phyloP scores from a whole-genome alignment of 2,113 vertebrate genomes.

The Eolophus roseicapilla region DNA sequence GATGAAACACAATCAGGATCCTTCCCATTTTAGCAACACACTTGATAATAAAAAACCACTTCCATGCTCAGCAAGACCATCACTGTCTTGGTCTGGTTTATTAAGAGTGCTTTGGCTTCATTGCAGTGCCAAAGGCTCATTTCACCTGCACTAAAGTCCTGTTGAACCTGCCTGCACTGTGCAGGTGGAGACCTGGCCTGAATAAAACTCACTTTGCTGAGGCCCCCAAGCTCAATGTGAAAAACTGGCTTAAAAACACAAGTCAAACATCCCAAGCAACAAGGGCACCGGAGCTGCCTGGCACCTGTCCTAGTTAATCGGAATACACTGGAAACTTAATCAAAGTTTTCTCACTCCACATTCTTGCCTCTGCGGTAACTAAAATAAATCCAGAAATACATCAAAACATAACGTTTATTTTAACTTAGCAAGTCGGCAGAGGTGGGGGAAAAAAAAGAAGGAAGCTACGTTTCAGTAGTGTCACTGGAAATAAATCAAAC shows the following conservation, averaged over 20 bases:
- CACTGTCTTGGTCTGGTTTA: neutral
- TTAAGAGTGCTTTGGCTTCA: neutral
- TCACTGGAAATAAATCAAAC: neutral
- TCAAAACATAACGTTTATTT: neutral
- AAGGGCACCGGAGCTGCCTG: neutral
- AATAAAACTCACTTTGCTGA: neutral
- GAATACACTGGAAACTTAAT: neutral
- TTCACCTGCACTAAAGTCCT: neutral
- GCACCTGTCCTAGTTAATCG: neutral
- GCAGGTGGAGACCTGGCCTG: accelerated
- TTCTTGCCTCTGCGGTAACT: neutral
- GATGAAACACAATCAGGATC: neutral
- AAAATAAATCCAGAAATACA: conserved; percentile 32
- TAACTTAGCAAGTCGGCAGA: neutral
- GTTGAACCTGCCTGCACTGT: accelerated
- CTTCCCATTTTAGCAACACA: neutral
- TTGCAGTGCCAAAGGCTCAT: neutral
- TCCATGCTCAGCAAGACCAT: neutral
- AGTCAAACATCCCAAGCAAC: neutral
- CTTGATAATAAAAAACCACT: neutral
- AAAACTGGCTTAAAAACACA: neutral
- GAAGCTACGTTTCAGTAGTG: neutral
- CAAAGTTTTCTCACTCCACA: neutral
- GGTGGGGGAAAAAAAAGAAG: neutral
- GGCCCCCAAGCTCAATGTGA: neutral